Conservation (phyloP, 1,140 invertebrate genomes). For the Dreissena polymorpha region DNA sequence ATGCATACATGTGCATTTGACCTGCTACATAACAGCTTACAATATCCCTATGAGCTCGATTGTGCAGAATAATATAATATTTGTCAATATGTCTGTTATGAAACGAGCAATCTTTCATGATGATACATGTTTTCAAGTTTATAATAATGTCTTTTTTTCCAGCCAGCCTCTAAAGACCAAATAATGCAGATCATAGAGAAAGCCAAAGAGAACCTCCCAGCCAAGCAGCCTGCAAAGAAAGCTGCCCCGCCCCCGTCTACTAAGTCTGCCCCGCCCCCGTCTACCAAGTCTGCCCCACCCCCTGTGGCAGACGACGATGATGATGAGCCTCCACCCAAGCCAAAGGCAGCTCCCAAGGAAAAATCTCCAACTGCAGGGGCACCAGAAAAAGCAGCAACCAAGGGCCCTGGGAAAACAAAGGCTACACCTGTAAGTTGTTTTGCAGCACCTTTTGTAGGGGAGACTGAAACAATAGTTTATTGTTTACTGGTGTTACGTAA, state of each 20-base stretch:
- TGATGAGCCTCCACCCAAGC: conserved; percentile 51
- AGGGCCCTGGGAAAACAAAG: conserved; percentile 55
- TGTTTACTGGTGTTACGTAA: neutral
- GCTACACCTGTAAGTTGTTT: conserved; percentile 55
- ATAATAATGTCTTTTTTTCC: conserved; percentile 37
- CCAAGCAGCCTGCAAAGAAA: conserved; percentile 82
- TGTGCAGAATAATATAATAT: too few relatives aligned
- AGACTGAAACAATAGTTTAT: neutral
- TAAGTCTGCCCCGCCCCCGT: conserved; percentile 50
- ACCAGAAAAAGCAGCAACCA: conserved; percentile 57
- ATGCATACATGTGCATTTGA: too few relatives aligned
- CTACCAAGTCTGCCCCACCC: conserved; percentile 35
- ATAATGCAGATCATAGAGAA: conserved; percentile 92
- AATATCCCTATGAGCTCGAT: too few relatives aligned
- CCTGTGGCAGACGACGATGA: conserved; percentile 61
- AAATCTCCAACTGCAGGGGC: conserved; percentile 55
- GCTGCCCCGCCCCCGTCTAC: conserved; percentile 48
- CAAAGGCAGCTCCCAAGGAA: conserved; percentile 36
- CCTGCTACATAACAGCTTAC: too few relatives aligned
- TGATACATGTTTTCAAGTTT: too few relatives aligned
- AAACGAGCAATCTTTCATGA: too few relatives aligned
- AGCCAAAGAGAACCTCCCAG: conserved; percentile 89
- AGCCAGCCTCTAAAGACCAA: conserved; percentile 90
- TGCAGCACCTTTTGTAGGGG: neutral
- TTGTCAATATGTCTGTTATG: too few relatives aligned